phyloP scores from a whole-genome alignment of 2,113 vertebrate genomes.

The Myotis lucifugus region DNA sequence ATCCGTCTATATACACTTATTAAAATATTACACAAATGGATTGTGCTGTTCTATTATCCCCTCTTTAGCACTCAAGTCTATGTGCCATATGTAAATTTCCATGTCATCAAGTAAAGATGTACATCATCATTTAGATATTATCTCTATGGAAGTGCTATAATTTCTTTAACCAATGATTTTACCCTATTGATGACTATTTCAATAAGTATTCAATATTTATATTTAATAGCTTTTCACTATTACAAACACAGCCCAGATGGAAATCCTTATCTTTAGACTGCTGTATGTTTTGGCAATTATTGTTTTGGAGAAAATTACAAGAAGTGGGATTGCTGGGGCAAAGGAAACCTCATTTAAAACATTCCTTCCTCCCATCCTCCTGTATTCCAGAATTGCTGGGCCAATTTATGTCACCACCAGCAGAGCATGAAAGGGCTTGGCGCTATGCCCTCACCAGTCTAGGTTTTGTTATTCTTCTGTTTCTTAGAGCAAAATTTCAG shows the following conservation, averaged over 20 bases:
- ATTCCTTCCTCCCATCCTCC: neutral
- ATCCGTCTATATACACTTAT: neutral
- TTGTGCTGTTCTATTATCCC: neutral
- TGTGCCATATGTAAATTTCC: slow-evolving; percentile 10
- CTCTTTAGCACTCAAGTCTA: neutral
- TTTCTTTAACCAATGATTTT: neutral
- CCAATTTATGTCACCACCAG: slow-evolving; percentile 65
- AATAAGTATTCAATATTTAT: neutral
- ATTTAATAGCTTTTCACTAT: neutral
- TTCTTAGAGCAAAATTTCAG: slow-evolving; percentile 50
- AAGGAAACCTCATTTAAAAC: slow-evolving; percentile 51
- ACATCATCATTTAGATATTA: neutral
- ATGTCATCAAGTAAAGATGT: slow-evolving; percentile 44
- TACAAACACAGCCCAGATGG: neutral
- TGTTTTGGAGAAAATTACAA: slow-evolving; percentile 57
- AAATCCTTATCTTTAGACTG: neutral
- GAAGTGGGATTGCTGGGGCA: slow-evolving; percentile 38
- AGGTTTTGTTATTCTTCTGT: slow-evolving; percentile 48
- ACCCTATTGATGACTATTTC: neutral
- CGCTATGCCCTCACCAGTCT: neutral
- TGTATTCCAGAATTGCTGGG: neutral
- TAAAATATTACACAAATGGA: slow-evolving; percentile 34
- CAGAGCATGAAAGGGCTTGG: slow-evolving; percentile 47
- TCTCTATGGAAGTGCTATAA: neutral
- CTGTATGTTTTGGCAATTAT: slow-evolving; percentile 42